Percentiles rank a stretch among this genome's conserved stretches.
phyloP scores from a whole-genome alignment of 2,113 vertebrate genomes.

The Zosterops hypoxanthus region DNA sequence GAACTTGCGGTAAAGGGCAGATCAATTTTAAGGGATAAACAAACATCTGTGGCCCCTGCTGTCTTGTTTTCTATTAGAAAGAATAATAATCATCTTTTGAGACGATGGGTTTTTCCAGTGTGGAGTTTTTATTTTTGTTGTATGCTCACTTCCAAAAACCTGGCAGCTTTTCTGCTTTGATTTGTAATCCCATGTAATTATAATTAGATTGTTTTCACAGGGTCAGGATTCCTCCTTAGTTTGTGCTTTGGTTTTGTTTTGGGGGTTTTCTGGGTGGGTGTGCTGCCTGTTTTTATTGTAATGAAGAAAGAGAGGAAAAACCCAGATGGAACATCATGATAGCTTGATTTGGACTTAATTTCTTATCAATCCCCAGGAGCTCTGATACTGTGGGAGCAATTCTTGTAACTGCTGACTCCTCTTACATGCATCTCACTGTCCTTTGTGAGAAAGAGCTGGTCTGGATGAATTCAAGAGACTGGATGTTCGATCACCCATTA shows the following conservation, averaged over 20 bases:
- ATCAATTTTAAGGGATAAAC: conserved; percentile 65
- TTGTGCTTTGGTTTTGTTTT: neutral
- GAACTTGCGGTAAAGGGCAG: conserved; percentile 40
- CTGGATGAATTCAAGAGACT: neutral
- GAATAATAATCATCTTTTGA: conserved; percentile 21
- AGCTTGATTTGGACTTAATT: neutral
- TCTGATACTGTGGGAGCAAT: neutral
- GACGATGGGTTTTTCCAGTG: neutral
- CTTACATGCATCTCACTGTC: neutral
- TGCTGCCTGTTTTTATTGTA: neutral
- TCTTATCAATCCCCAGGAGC: neutral
- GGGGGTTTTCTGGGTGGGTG: neutral
- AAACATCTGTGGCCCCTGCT: conserved; percentile 58
- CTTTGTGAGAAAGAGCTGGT: neutral
- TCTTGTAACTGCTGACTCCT: neutral
- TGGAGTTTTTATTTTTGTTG: conserved; percentile 17
- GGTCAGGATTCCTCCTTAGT: conserved; percentile 3
- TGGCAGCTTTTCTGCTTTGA: neutral
- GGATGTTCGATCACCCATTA: neutral
- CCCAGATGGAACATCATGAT: neutral
- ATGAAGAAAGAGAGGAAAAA: neutral
- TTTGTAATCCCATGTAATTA: conserved; percentile 26
- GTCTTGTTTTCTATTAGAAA: conserved; percentile 57
- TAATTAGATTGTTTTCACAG: neutral
- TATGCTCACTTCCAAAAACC: neutral